Conservation (phyloP, 2,797 vertebrate species). For the Falco cherrug region DNA sequence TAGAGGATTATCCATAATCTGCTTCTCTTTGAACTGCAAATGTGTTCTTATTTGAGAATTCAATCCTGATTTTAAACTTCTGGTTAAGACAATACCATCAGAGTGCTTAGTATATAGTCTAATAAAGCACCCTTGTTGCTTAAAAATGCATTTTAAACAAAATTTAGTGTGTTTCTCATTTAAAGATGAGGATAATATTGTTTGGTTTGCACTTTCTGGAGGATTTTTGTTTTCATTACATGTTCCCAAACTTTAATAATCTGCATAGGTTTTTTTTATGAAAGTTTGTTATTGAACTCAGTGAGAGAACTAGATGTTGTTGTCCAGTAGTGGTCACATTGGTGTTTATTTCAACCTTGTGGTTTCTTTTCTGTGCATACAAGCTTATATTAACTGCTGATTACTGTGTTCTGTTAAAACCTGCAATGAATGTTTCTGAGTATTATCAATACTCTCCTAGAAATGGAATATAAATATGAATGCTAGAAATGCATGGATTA, state of each 20-base stretch:
- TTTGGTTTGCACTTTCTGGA: neutral
- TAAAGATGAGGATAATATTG: neutral
- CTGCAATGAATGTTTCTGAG: neutral
- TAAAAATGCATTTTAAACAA: neutral
- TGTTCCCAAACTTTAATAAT: neutral
- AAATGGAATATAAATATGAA: neutral
- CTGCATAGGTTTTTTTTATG: neutral
- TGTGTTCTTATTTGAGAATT: neutral
- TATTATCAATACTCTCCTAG: neutral
- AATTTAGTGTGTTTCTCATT: neutral
- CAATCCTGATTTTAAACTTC: neutral
- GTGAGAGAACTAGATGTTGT: neutral
- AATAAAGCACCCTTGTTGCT: neutral
- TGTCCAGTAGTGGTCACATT: neutral
- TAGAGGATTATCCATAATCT: neutral
- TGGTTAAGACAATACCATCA: neutral
- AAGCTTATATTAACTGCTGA: neutral
- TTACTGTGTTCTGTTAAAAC: neutral
- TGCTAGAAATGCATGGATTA: neutral
- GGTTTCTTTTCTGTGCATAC: neutral
- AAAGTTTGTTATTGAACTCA: neutral
- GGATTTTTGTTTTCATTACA: neutral
- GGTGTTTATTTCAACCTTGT: neutral
- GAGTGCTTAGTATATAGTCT: neutral
- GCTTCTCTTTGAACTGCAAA: neutral